These are phyloP conservation scores for Macrochelys suwanniensis DNA, from an alignment of 2,797 vertebrate species.

Conservation along the genomic window DNA sequence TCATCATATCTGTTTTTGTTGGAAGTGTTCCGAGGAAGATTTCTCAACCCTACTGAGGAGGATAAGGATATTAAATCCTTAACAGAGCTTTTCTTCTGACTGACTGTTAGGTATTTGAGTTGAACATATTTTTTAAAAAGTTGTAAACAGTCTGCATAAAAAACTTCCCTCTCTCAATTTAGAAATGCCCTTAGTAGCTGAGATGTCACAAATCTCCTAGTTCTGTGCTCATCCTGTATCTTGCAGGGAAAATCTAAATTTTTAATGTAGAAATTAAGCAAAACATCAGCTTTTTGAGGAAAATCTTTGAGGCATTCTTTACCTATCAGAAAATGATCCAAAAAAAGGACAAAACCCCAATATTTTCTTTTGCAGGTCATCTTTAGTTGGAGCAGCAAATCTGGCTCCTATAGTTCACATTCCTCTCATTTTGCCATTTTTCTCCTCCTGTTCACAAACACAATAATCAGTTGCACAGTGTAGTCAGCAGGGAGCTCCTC, in stretches of 20 bases:
- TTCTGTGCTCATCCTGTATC: neutral
- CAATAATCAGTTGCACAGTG: neutral
- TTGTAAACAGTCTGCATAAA: neutral
- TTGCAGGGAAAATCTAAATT: neutral
- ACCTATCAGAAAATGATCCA: neutral
- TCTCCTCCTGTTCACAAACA: neutral
- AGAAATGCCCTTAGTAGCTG: neutral
- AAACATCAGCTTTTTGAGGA: neutral
- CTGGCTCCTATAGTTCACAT: rapidly evolving
- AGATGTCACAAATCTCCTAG: neutral
- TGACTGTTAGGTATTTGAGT: neutral
- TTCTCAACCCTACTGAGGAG: conserved; percentile 9
- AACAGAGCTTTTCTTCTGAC: conserved; percentile 26
- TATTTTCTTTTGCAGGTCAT: neutral
- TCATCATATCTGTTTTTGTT: neutral
- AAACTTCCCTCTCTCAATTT: neutral
- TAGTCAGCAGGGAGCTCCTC: neutral
- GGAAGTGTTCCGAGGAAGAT: neutral
- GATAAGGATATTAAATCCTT: neutral
- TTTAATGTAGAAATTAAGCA: neutral
- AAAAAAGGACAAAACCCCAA: neutral
- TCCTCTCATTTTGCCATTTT: neutral
- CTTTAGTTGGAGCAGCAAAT: neutral
- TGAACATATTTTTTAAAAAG: neutral
- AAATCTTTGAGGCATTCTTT: neutral